phyloP scores from a whole-genome alignment of 2,888 invertebrate genomes.

The Didymodactylos carnosus region DNA sequence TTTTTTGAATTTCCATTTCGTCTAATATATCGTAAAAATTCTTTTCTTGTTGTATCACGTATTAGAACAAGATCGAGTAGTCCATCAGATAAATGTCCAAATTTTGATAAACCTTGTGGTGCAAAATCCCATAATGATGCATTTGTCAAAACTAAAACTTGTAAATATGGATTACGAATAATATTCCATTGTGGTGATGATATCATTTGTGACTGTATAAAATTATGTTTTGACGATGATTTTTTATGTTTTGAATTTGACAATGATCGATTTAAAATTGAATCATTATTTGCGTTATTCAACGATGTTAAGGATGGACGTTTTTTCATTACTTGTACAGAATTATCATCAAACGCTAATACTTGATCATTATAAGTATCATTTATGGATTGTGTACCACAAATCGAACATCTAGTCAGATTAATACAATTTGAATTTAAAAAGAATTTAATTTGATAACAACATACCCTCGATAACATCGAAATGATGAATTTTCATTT shows the following conservation, averaged over 20 bases:
- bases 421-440: background rate
- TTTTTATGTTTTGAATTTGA: too few species aligned
- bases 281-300: background rate
- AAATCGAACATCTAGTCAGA: background rate
- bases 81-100: conserved; percentile 27
- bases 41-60: conserved; percentile 22
- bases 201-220: background rate
- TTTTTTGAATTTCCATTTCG: conserved; percentile 28
- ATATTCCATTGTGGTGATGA: background rate
- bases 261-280: too few species aligned
- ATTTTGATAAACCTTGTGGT: conserved; percentile 27
- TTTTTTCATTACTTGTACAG: background rate
- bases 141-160: conserved; percentile 23
- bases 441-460: background rate
- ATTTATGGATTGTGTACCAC: background rate
- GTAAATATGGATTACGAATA: conserved; percentile 15
- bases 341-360: background rate
- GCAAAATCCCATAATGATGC: conserved; percentile 23
- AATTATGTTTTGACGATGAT: background rate
- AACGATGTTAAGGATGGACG: background rate
- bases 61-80: conserved; percentile 26
- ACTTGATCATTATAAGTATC: background rate
- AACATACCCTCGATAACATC: background rate
- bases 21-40: conserved; percentile 25
- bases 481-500: background rate